Percentiles rank a stretch among this genome's conserved stretches.
Evolutionary conservation across 2,113 vertebrate genomes (phyloP).

Genomic region (Brevimyrus niger): DNA sequence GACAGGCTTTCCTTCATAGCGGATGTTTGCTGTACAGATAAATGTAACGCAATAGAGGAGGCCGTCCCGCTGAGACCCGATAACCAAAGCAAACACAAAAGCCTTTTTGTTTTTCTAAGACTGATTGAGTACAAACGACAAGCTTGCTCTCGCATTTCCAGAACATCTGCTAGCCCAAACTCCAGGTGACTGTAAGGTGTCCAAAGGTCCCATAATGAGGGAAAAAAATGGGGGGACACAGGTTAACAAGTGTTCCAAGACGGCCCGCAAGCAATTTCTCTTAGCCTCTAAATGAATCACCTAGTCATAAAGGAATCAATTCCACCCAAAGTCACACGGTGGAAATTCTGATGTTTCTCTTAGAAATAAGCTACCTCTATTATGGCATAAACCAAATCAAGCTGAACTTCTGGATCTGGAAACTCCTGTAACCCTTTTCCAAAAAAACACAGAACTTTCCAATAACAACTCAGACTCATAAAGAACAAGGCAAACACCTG

Average conservation of each 20-base stretch:
- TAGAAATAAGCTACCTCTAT: background rate
- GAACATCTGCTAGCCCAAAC: background rate
- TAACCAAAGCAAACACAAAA: slow-evolving; percentile 1
- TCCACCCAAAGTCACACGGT: background rate
- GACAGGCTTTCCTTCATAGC: background rate
- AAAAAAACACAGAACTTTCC: slow-evolving; percentile 6
- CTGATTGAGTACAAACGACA: background rate
- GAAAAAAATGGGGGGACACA: background rate
- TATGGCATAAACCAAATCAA: background rate
- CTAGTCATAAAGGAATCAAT: background rate
- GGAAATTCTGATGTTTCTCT: background rate
- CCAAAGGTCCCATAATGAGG: background rate
- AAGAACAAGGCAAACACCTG: background rate
- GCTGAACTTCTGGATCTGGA: background rate
- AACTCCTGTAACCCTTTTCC: background rate
- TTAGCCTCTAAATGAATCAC: background rate
- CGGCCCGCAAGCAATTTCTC: background rate
- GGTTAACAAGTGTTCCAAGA: background rate
- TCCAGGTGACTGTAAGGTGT: background rate
- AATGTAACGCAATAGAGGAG: background rate
- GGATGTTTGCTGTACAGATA: background rate
- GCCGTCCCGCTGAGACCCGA: background rate
- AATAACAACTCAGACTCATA: background rate
- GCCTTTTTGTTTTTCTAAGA: background rate
- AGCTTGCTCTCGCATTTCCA: background rate